Evolutionary conservation across 2,888 invertebrate genomes (phyloP).

Genomic region (Buathra laborator): DNA sequence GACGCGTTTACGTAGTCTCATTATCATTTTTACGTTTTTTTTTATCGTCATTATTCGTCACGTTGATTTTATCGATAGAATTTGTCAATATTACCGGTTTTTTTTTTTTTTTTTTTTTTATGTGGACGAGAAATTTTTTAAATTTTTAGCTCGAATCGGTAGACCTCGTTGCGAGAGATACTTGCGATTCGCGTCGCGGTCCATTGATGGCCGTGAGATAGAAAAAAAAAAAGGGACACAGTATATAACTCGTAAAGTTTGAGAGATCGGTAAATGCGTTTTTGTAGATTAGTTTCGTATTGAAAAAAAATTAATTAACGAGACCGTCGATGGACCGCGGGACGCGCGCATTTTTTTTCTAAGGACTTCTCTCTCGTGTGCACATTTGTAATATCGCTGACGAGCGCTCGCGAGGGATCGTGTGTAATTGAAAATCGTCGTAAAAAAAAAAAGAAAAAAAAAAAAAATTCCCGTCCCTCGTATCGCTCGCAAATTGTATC

Average conservation of each 20-base stretch:
- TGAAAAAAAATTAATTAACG: not conserved
- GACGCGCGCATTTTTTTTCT: constrained; percentile 61
- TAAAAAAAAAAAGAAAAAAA: constrained; percentile 25
- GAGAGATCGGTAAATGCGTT: not conserved
- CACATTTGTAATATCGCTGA: constrained; percentile 49
- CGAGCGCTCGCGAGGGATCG: constrained; percentile 61
- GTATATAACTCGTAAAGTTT: constrained; percentile 7
- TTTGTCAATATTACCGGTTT: constrained; percentile 9
- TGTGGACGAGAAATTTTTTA: constrained; percentile 56
- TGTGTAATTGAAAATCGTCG: constrained; percentile 42
- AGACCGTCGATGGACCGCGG: constrained; percentile 46
- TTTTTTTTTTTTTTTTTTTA: not conserved
- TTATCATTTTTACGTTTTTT: not conserved
- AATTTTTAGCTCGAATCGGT: constrained; percentile 77
- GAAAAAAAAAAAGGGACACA: not conserved
- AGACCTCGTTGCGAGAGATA: constrained; percentile 58
- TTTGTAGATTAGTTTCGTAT: not conserved
- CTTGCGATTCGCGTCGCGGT: constrained; percentile 48
- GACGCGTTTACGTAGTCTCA: constrained; percentile 2
- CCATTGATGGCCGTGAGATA: constrained; percentile 52
- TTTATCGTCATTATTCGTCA: not conserved
- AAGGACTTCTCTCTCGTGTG: constrained; percentile 56
- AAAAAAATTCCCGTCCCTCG: constrained; percentile 44
- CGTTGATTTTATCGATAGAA: constrained; percentile 9
- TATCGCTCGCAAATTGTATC: constrained; percentile 75